Base-by-base conservation (phyloP, 2,113 vertebrate species). In the Toxostoma redivivum region DNA sequence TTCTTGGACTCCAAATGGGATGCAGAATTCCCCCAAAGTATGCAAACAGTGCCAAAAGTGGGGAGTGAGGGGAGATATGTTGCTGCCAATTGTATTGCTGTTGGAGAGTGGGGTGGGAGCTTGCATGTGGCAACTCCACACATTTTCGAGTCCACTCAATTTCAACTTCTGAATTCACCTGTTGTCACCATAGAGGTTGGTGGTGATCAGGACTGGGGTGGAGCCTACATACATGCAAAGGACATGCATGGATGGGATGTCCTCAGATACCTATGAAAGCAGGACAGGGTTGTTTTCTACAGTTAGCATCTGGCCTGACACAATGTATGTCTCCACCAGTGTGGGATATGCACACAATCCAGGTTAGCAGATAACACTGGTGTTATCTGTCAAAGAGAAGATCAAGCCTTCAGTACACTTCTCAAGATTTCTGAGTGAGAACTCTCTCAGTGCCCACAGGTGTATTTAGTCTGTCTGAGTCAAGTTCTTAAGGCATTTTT, bases 101-200 rank as follows among this genome's bases (percentile, higher is more conserved):
- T 22, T 18, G 19, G 4, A 20, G 47, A 21, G 8, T 0, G 0
- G 2, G 9, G 7, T 22, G 2, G 2, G 8, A 0, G 0, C 14
- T 31, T 44, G 15, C 13, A 35, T 30, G 21, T 51, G 27, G 50
- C 50, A 51, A 11, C 4, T 17, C 33, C n/a, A 35, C 3, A 23
- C 5, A 5, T 37, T 65, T 84, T 65, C 4, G 4, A 44, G 12
- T 33, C 15, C 15, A 28, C 15, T 65, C 10, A 3, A 1, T 25
- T 51, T 30, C n/a, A 23, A 1, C 15, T 53, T 74, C 31, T 31
- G 25, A 37, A 53, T 27, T 64, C 19, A 51, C 25, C 16, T 56
- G 18, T 50, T 62, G 8, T 61, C 48, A 15, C 11, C 12, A 1
- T 5, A 47, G 38, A 31, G 5, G 5, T 31, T 50, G 9, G 9